Conservation (phyloP, 2,888 invertebrate genomes). For the Horisme vitalbata region DNA sequence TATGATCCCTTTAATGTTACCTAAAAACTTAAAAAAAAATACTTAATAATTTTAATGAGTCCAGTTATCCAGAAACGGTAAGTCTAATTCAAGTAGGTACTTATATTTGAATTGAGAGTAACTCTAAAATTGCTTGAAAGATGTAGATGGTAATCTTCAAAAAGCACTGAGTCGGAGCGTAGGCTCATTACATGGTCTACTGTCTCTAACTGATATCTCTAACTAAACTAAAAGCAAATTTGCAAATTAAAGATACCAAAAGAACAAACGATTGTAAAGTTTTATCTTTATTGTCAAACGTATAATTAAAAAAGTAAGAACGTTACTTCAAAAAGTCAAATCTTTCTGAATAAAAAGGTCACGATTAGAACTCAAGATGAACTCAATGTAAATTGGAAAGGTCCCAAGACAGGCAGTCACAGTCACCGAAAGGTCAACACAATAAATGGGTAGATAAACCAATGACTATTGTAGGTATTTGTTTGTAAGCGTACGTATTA, state of each 20-base stretch:
- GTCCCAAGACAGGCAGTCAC: not conserved
- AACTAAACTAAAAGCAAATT: slow-evolving; percentile 8
- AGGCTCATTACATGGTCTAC: slow-evolving; percentile 29
- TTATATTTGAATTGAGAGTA: too few relatives aligned
- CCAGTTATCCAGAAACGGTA: too few relatives aligned
- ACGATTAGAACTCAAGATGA: too few relatives aligned
- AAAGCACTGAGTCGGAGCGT: slow-evolving; percentile 24
- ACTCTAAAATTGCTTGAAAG: too few relatives aligned
- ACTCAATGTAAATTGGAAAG: not conserved
- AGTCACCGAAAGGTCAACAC: not conserved
- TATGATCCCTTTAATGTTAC: too few relatives aligned
- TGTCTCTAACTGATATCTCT: slow-evolving; percentile 13
- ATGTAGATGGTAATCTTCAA: slow-evolving; percentile 43
- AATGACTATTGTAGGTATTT: not conserved
- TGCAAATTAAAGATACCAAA: slow-evolving; percentile 3
- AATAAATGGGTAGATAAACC: not conserved
- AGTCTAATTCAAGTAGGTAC: too few relatives aligned
- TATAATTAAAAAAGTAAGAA: too few relatives aligned
- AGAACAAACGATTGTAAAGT: not conserved
- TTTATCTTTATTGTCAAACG: not conserved
- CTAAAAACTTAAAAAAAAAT: too few relatives aligned
- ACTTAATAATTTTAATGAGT: too few relatives aligned
- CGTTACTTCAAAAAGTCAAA: too few relatives aligned
- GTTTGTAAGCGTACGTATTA: too few relatives aligned
- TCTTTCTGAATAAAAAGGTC: too few relatives aligned